These are phyloP conservation scores for Meta bourneti DNA, from an alignment of 2,888 invertebrate genomes.

Conservation along the genomic window DNA sequence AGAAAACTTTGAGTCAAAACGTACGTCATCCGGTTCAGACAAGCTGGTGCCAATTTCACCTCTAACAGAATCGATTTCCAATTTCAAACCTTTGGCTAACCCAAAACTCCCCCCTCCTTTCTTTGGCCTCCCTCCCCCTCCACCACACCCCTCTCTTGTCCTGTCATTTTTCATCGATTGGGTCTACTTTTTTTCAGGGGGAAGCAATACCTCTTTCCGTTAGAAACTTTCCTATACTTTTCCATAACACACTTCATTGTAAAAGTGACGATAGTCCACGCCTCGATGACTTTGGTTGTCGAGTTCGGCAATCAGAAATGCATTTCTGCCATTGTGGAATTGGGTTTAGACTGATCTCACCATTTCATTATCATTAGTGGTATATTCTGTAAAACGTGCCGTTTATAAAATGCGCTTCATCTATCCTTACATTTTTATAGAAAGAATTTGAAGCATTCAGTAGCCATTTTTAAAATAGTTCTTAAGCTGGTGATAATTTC, in stretches of 20 bases:
- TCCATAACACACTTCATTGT: not conserved
- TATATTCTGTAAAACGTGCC: too few species aligned
- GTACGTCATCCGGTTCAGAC: constrained; percentile 70
- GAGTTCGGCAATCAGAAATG: not conserved
- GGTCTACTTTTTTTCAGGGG: constrained; percentile 1
- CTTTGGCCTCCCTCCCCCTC: not conserved
- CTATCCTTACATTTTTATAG: too few species aligned
- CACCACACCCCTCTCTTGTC: not conserved
- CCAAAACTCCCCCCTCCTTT: constrained; percentile 17
- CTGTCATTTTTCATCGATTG: constrained; percentile 74
- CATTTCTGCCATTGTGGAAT: not conserved
- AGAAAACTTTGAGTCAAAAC: constrained; percentile 57
- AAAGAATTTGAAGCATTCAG: too few species aligned
- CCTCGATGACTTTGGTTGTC: not conserved
- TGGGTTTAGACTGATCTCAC: too few species aligned
- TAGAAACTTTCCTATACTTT: not conserved
- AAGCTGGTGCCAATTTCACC: constrained; percentile 74
- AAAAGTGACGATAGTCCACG: not conserved
- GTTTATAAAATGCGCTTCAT: too few species aligned
- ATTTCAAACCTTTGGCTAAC: constrained; percentile 70
- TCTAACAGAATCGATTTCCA: constrained; percentile 72
- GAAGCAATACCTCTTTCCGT: not conserved
- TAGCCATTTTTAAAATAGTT: too few species aligned
- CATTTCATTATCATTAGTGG: too few species aligned
- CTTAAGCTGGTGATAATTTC: too few species aligned